Conservation (phyloP, 2,113 vertebrate genomes). For the Apus apus region DNA sequence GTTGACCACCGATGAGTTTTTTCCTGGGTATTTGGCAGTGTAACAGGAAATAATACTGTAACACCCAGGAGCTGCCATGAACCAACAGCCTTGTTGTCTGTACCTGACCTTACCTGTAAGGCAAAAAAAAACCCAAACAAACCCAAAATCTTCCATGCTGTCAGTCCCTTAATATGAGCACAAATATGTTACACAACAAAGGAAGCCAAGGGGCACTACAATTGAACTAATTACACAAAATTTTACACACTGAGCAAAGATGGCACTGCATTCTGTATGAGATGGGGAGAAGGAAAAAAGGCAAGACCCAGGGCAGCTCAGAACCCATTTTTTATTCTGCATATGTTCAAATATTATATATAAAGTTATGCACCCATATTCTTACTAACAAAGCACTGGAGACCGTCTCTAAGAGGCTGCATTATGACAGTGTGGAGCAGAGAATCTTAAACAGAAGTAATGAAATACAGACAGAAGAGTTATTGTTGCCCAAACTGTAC, state of each 20-base stretch:
- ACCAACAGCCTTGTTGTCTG: background rate
- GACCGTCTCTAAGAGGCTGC: background rate
- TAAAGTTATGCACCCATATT: background rate
- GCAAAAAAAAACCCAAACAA: background rate
- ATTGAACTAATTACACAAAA: background rate
- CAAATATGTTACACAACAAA: background rate
- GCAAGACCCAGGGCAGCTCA: background rate
- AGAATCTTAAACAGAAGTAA: background rate
- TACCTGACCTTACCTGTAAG: constrained; percentile 16
- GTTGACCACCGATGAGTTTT: background rate
- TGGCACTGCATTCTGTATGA: background rate
- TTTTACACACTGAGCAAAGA: background rate
- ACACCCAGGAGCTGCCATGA: background rate
- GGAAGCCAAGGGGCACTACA: background rate
- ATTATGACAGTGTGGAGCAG: background rate
- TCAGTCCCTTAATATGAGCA: background rate
- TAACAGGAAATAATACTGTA: background rate
- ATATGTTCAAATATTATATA: background rate
- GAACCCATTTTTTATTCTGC: background rate
- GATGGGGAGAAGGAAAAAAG: background rate
- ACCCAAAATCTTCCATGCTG: background rate
- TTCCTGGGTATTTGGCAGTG: background rate
- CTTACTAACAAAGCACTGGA: background rate
- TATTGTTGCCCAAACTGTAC: background rate
- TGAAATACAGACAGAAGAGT: background rate